Base-by-base conservation (phyloP, 2,797 vertebrate species). In the Mycteria americana region DNA sequence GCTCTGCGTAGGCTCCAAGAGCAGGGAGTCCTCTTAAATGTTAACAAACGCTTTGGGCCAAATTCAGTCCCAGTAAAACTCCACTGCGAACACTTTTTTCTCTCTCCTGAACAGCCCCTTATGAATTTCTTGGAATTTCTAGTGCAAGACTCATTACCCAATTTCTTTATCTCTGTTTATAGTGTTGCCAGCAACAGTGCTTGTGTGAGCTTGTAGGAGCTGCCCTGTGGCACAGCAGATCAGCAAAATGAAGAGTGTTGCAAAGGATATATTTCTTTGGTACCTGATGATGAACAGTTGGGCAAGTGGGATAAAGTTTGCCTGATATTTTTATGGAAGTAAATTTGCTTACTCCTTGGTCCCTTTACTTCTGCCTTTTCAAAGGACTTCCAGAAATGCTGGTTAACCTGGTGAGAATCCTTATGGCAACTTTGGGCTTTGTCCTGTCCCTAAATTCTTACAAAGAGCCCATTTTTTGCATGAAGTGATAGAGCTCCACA, bases 1-100 rank as follows among this genome's bases (percentile, higher is more conserved):
- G 13, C 12, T 57, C 77, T 37, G 21, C 0, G 0, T 3, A 10
- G n/a, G 14, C 7, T 83, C 11, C 64, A 74, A 63, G 39, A 68
- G 27, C 19, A 82, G 13, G 6, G 18, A 56, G 21, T 7, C 18
- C 37, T 83, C 24, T 70, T 39, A 28, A 64, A 67, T 11, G 6
- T 72, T 64, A 78, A 50, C 10, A 64, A 85, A 92, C 1, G 6
- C 2, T 80, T 70, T n/a, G 37, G 43, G 43, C 4, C 35, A 84
- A 78, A 31, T 45, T 62, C 18, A 76, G 16, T 51, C 31, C 10
- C 51, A 81, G 72, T 39, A 68, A 74, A 75, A 73, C 50, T 84
- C n/a, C 46, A 56, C 11, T 19, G 62, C 3, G 1, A 84, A 16
- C 15, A 64, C 7, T 3, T 81, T 80, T 63, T 43, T 33, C 21